Conservation (phyloP, 2,888 invertebrate species). For the Cosmia pyralina region DNA sequence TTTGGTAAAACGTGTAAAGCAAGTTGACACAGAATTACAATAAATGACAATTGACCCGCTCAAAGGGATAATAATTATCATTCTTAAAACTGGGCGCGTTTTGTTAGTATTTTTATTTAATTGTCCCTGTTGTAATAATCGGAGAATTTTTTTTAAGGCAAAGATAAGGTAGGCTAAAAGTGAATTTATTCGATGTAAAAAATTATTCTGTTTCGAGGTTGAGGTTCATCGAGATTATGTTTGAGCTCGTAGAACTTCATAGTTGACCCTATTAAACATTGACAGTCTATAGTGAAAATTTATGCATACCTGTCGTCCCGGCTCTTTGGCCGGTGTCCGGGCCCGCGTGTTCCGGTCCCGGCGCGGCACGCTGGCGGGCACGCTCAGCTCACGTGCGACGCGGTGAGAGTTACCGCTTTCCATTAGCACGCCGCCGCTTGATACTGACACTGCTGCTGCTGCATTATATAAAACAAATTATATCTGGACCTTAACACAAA, state of each 20-base stretch:
- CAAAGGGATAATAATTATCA: background rate
- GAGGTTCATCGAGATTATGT: background rate
- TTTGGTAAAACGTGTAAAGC: background rate
- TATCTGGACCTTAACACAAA: background rate
- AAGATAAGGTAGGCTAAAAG: background rate
- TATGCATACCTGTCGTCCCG: constrained; percentile 64
- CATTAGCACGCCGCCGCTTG: constrained; percentile 5
- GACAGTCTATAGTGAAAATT: background rate
- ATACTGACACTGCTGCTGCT: constrained; percentile 32
- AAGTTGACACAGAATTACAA: background rate
- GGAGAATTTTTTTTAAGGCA: background rate
- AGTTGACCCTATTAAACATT: background rate
- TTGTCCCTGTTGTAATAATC: too few relatives aligned
- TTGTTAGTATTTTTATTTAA: background rate
- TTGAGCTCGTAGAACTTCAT: background rate
- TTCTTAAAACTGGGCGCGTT: background rate
- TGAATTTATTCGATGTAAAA: background rate
- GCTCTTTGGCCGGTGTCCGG: constrained; percentile 71
- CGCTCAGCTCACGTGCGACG: constrained; percentile 25
- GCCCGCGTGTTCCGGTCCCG: constrained; percentile 74
- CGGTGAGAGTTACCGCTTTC: constrained; percentile 33
- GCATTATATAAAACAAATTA: background rate
- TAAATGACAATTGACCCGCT: background rate
- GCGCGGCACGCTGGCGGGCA: constrained; percentile 60
- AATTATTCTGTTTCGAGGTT: background rate